Base-by-base conservation (phyloP, 1,140 invertebrate species). In the Drosophila grimshawi region DNA sequence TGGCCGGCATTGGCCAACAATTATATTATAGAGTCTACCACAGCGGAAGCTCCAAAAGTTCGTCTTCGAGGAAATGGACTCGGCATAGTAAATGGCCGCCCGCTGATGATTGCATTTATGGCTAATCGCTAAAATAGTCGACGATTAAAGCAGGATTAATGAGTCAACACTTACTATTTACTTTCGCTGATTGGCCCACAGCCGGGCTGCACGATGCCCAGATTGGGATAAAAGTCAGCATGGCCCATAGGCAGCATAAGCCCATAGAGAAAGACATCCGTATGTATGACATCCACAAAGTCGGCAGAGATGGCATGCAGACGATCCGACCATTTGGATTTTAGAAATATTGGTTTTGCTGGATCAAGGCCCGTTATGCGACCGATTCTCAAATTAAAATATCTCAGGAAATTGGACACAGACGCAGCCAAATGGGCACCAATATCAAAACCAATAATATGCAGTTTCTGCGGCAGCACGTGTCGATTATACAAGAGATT, bases 331-430 rank as follows among this genome's bases (percentile, higher is more conserved):
- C 6, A 3, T 39, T 76, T 39, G 2, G 0, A 0, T 8, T 32
- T 43, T 2, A 80, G 11, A 33, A 39, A 80, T 0, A 60, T 30
- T 2, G 65, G 45, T 10, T 80, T 80, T 4, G 77, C 77, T 29
- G 78, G 78, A 76, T 80, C 78, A 0, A 80, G 56, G 7, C 27
- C 78, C 0, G 71, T 80, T 6, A 80, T 80, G 32, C 48, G 78
- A 0, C 30, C 27, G 32, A 71, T 30, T 5, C 3, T 3, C 4
- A 29, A 0, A 2, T 30, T 3, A 0, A 10, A 5, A 0, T 10
- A 1, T 5, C 4, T 0, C 8, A 80, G 19, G 19, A 19, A 29
- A 5, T 48, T 43, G 0, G 52, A 32, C 0, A 35, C 30, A 27
- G 57, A 61, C 0, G 46, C 52, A 2, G 73, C 78, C 3, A 81